These are phyloP conservation scores for Andrena dorsata DNA, from an alignment of 2,888 invertebrate species.

Conservation along the genomic window DNA sequence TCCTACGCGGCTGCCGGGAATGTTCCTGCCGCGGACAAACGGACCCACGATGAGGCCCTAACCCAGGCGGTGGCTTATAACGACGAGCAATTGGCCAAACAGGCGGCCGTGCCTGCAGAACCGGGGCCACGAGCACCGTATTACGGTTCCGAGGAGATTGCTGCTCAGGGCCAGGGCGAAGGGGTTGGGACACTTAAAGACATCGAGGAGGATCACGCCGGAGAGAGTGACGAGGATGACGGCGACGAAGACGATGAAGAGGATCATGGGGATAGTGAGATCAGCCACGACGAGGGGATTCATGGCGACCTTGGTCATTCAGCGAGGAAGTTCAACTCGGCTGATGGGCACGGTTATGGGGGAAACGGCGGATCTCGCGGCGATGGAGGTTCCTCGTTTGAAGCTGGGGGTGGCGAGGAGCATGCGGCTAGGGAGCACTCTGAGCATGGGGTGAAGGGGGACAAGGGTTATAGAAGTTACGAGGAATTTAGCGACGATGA, in stretches of 20 bases:
- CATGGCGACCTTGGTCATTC: conserved; percentile 9
- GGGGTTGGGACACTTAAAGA: conserved; percentile 34
- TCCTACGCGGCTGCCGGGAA: conserved; percentile 55
- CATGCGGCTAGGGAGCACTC: conserved; percentile 86
- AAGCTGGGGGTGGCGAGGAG: conserved; percentile 85
- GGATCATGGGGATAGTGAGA: conserved; percentile 16
- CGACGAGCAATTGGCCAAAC: conserved; percentile 49
- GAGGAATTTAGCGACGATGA: conserved; percentile 87
- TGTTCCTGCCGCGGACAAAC: conserved; percentile 25
- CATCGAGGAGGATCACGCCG: conserved; percentile 15
- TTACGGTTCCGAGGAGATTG: conserved; percentile 57
- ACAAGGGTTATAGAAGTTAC: conserved; percentile 86
- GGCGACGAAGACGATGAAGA: conserved; percentile 67
- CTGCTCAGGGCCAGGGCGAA: conserved; percentile 62
- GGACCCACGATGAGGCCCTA: conserved; percentile 14
- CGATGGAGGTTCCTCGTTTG: conserved; percentile 18
- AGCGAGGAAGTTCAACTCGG: background rate
- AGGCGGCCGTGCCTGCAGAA: conserved; percentile 46
- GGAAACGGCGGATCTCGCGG: conserved; percentile 8
- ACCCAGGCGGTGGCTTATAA: conserved; percentile 51
- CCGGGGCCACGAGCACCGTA: conserved; percentile 48
- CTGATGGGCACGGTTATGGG: background rate
- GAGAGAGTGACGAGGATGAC: conserved; percentile 44
- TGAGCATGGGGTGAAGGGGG: conserved; percentile 87
- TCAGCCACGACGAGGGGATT: conserved; percentile 30